Evolutionary conservation across 2,797 vertebrate species (phyloP).

Genomic region (Acrossocheilus fasciatus): DNA sequence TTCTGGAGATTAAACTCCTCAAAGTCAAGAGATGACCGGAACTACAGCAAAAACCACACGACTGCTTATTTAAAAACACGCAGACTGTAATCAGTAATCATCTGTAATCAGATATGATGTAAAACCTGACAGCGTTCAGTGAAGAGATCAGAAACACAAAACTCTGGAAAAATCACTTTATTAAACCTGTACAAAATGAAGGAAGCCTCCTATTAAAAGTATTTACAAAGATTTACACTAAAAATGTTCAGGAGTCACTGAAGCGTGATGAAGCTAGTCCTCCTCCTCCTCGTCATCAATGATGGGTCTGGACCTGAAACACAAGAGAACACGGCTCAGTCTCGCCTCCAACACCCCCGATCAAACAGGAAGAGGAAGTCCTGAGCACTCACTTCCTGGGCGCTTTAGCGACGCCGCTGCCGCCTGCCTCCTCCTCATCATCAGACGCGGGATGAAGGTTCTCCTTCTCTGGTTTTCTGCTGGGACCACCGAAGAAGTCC

Average conservation of each 20-base stretch:
- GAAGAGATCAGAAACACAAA: not conserved
- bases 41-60: no score
- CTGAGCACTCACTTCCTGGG: not conserved
- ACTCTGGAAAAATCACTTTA: not conserved
- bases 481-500: conserved; percentile 85
- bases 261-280: conserved; percentile 12
- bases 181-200: conserved; percentile 1
- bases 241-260: conserved; percentile 16
- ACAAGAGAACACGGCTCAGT: not conserved
- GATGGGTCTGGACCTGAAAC: conserved; percentile 74
- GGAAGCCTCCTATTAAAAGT: conserved; percentile 60
- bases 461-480: conserved; percentile 82
- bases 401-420: no score
- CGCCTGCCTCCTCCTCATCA: conserved; percentile 63
- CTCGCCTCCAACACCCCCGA: no score
- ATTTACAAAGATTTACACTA: conserved; percentile 79
- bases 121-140: conserved; percentile 53
- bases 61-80: no score
- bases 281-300: conserved; percentile 71
- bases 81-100: not conserved
- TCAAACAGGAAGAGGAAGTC: not conserved
- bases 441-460: conserved; percentile 75
- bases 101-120: conserved; percentile 45
- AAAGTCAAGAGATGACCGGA: not conserved
- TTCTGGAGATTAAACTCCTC: not conserved